phyloP scores from a whole-genome alignment of 2,797 vertebrate species.

The Acipenser oxyrinchus region DNA sequence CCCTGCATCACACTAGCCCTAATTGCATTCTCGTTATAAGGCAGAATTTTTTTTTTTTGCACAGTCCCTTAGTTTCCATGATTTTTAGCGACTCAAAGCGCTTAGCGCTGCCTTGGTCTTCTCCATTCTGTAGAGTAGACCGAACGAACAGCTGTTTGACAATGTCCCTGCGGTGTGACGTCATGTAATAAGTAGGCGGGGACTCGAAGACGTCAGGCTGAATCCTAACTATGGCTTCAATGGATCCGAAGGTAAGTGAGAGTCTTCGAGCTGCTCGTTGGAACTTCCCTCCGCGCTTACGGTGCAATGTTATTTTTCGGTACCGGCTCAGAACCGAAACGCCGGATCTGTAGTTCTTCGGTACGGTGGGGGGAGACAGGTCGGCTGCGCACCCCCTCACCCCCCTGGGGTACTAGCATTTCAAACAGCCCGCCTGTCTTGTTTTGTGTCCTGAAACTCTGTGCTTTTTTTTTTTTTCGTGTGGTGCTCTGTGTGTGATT shows the following conservation, averaged over 20 bases:
- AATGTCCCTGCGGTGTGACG: slow-evolving; percentile 31
- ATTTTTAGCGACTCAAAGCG: too few relatives aligned
- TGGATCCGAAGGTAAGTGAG: slow-evolving; percentile 85
- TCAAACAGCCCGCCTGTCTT: slow-evolving; percentile 51
- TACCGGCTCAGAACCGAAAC: not conserved
- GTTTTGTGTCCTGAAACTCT: slow-evolving; percentile 39
- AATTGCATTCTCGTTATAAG: too few relatives aligned
- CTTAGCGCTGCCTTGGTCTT: too few relatives aligned
- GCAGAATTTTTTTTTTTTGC: too few relatives aligned
- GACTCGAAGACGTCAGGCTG: slow-evolving; percentile 59
- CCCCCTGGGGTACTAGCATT: slow-evolving; percentile 32
- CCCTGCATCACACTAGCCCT: too few relatives aligned
- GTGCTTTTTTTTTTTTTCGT: slow-evolving; percentile 62
- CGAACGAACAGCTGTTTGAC: not conserved
- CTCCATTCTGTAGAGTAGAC: too few relatives aligned
- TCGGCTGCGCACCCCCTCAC: not conserved
- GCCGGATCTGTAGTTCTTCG: too few relatives aligned
- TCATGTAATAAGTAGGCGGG: slow-evolving; percentile 59
- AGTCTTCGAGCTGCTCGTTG: slow-evolving; percentile 30
- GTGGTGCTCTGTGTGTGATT: slow-evolving; percentile 37
- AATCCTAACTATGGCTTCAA: slow-evolving; percentile 85
- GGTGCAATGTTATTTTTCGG: not conserved
- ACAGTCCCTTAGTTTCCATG: too few relatives aligned
- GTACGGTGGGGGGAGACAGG: too few relatives aligned
- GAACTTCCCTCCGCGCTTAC: slow-evolving; percentile 33